Conservation (phyloP, 2,113 vertebrate species). For the Kryptolebias marmoratus region DNA sequence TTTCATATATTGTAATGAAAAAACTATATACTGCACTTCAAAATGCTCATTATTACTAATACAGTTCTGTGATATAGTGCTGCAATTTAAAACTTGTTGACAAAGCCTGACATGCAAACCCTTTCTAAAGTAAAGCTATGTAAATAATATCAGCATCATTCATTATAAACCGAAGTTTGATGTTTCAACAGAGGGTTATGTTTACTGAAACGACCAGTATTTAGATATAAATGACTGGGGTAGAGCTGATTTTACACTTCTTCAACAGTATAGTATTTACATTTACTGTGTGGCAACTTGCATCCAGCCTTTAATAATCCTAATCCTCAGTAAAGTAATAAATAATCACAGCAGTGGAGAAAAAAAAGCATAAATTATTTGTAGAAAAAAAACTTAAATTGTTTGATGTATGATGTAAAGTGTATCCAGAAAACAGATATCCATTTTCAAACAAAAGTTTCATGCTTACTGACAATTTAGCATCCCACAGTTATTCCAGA, state of each 20-base stretch:
- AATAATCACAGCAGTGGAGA: no score
- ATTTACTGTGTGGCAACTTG: background rate
- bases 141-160: background rate
- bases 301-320: no score
- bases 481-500: no score
- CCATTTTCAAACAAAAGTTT: no score
- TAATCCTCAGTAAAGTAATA: no score
- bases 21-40: background rate
- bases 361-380: no score
- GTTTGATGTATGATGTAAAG: no score
- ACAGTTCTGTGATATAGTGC: background rate
- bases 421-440: no score
- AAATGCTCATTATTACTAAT: background rate
- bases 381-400: no score
- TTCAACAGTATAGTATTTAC: background rate
- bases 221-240: background rate
- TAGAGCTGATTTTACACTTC: background rate
- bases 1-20: background rate
- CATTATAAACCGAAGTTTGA: no score
- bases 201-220: background rate
- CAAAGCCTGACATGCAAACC: background rate
- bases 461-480: no score
- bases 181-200: no score
- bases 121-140: background rate
- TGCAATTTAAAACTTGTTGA: background rate